Evolutionary conservation across 23 tunicate genomes (phyloP).

Genomic region (Clavelina lepadiformis): DNA sequence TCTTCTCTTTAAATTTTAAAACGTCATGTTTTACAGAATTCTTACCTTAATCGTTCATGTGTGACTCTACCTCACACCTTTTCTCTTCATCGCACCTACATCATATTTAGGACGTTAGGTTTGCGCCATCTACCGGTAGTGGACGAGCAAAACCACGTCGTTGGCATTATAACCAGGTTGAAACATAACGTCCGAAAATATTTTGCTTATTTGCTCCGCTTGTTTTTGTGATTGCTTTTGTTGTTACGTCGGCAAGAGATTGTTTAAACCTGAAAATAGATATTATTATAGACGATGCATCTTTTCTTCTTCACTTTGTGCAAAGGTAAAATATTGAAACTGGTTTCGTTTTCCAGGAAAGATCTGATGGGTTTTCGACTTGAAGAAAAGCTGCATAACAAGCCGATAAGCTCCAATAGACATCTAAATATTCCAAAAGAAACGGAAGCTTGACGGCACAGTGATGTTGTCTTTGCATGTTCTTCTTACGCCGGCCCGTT

Average conservation of each 20-base stretch:
- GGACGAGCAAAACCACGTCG: slow-evolving; percentile 61
- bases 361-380: slow-evolving; percentile 89
- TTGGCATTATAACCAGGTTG: slow-evolving; percentile 93
- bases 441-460: no score
- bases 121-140: slow-evolving; percentile 81
- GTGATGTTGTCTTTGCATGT: no score
- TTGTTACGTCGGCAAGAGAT: not conserved
- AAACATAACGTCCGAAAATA: not conserved
- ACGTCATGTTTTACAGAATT: slow-evolving; percentile 21
- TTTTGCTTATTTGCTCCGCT: not conserved
- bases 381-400: slow-evolving; percentile 96
- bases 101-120: slow-evolving; percentile 87
- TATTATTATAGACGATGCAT: not conserved
- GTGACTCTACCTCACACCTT: slow-evolving; percentile 67
- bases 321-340: no score
- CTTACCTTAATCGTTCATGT: slow-evolving; percentile 77
- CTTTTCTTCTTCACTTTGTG: no score
- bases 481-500: no score
- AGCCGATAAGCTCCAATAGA: no score
- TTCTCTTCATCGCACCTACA: slow-evolving; percentile 91
- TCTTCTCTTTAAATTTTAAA: no score
- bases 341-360: slow-evolving; percentile 46
- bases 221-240: not conserved
- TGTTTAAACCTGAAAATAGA: not conserved
- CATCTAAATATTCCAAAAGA: no score